Base-by-base conservation (phyloP, 2,888 invertebrate species). In the Folsomia candida region DNA sequence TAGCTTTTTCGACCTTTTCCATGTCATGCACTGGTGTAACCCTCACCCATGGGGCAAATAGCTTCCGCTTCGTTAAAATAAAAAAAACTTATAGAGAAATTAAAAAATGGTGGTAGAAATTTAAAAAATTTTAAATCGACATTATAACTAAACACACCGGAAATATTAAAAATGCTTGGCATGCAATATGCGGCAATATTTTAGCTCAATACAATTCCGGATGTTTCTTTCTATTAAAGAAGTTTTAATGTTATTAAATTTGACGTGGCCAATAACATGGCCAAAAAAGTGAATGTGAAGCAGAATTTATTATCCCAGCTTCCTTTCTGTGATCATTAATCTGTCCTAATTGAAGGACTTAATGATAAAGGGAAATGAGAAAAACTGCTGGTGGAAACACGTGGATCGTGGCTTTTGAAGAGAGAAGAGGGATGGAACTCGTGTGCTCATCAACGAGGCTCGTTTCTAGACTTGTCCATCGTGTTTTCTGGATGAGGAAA, bases 241-340 rank as follows among this genome's bases (percentile, higher is more conserved):
- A 37, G 4, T 37, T 37, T 37, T 9, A 37, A 37, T 37, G 6
- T 37, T 37, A 4, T 37, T 9, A 37, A 14, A 9, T 37, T 37
- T 37, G 4, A 37, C 14, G 14, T 4, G 6, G 37, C 37, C 14
- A 37, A 37, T 9, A 37, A 37, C 37, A 37, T 37, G 37, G 37
- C 14, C 6, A 37, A 14, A 37, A 37, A 37, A 4, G 14, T 37
- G 37, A 37, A 37, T 37, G 4, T 37, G 37, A 37, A 37, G 37
- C 37, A 37, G 14, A 37, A 37, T 37, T 37, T 37, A 37, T 37
- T 4, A 37, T 14, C 14, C 37, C 29, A 2, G 25, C 22, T 64
- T 64, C 64, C 64, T 29, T 28, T 47, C 22, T 9, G 24, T 51
- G 64, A 47, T 64, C 64, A 64, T 64, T 64, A 64, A 64, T 64